Base-by-base conservation (phyloP, 2,888 invertebrate genomes). In the Enoplolaimus lenunculus region DNA sequence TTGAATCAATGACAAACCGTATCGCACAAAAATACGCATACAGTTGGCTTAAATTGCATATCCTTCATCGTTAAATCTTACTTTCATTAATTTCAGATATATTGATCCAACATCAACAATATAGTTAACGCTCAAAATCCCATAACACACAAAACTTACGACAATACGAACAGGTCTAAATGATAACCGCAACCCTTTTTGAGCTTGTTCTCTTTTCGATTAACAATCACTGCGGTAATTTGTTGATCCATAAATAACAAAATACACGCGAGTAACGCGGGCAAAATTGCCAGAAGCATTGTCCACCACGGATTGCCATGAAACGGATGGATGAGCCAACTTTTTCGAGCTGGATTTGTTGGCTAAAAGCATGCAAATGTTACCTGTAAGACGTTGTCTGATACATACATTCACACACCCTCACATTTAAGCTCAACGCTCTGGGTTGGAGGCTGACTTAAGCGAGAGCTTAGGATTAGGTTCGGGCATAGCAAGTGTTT, bases 241-340 rank as follows among this genome's bases (percentile, higher is more conserved):
- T 98, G 97, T 81, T 98, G 97, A 85, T 98, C 97, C 95, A 98
- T 97, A 82, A 98, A 98, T 79, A 98, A 93, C 30, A 98, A 85
- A 78, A 98, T 97, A 29, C 93, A 93, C 69, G 93, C 94, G 35
- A 98, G 83, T 70, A 97, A 83, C 28, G 97, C 95, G 1, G 97
- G 97, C 30, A 92, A 83, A 68, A 90, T 78, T 0, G 94, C 93
- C n/a, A 90, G 85, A 3, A 90, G 79, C 1, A 88, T 85, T 31
- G 93, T 88, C 88, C 91, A 95, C 80, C 88, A 81, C 0, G 93
- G 93, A 82, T 93, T 94, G 1, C 73, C 75, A 64, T 73, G 57
- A 72, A 81, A 78, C 29, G 78, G 80, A 1, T 75, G 72, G 29
- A 81, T 76, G 57, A 78, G 67, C 80, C 78, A 79, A 33, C 77